These are phyloP conservation scores for Saimiri boliviensis DNA, from an alignment of 2,113 vertebrate species.

Conservation along the genomic window DNA sequence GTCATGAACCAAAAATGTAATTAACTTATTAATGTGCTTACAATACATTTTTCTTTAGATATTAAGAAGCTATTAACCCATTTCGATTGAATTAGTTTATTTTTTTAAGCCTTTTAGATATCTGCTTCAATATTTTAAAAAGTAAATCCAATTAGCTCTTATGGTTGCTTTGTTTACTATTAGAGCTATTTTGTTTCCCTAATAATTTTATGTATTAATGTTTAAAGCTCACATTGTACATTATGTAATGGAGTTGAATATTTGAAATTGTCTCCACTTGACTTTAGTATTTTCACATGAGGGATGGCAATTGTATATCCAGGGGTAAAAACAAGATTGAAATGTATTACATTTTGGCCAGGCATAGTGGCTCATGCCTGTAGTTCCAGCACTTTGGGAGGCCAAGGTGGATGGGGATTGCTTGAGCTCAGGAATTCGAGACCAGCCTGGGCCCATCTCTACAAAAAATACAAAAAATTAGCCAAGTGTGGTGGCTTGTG, in stretches of 20 bases:
- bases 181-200: background rate
- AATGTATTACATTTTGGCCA: too few relatives aligned
- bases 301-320: background rate
- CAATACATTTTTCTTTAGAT: background rate
- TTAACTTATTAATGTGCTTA: constrained; percentile 3
- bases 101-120: background rate
- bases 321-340: background rate
- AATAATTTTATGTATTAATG: background rate
- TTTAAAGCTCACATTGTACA: constrained; percentile 10
- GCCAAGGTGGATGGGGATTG: too few relatives aligned
- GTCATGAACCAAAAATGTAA: background rate
- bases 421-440: too few relatives aligned
- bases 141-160: background rate
- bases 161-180: background rate
- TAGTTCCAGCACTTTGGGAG: too few relatives aligned
- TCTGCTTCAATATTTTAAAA: background rate
- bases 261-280: background rate
- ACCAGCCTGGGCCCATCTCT: too few relatives aligned
- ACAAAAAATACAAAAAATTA: too few relatives aligned
- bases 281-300: constrained; percentile 6
- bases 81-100: background rate
- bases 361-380: too few relatives aligned
- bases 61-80: background rate
- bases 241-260: constrained; percentile 14
- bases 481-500: too few relatives aligned